Evolutionary conservation across 92 coral and sea anemone species (phyloP), one percentile per base, ranked within the genome.

Genomic region (Parazoanthus atlanticus): DNA sequence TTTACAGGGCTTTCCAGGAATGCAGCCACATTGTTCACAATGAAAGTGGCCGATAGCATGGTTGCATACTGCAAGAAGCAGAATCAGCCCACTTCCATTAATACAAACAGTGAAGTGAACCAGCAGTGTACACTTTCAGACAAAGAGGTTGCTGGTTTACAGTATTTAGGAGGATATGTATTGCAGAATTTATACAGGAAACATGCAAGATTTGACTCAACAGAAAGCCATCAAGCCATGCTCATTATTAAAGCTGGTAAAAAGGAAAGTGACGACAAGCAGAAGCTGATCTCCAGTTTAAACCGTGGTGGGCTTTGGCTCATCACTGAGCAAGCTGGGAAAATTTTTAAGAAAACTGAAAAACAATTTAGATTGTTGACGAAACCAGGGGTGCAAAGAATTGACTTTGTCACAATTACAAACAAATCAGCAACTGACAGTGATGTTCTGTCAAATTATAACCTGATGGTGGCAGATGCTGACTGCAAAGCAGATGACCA

Each of bases 1-100:
- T 93, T 93, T 67, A 74, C 23, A 54, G 92, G 91, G 46, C 43
- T 93, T 79, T 82, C 96, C 43, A 77, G 92, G 78, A 91, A 93
- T 86, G 89, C 94, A 67, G 96, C 96, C 30, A 93, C 94, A 32
- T 77, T 93, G 85, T 88, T 93, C 17, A 41, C 96, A 38, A 93
- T 89, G 43, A 91, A 93, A 86, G 82, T 93, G 23, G 96, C 94
- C 61, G 96, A 91, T 58, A 17, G 43, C 76, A 69, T 93, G 90
- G 49, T 93, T 19, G 46, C 90, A 61, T 56, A 77, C 89, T 67
- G 88, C 78, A 91, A 93, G 81, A 84, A 91, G 83, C 85, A 77
- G 86, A 74, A 49, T 66, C 72, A 66, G 34, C 56, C 71, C 67
- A 56, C 78, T 52, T 56, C 79, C 73, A 74, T 43, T 78, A 74